Evolutionary conservation across 2,797 vertebrate species (phyloP), one percentile per base, ranked within the genome.

Genomic region (Coregonus suidteri): DNA sequence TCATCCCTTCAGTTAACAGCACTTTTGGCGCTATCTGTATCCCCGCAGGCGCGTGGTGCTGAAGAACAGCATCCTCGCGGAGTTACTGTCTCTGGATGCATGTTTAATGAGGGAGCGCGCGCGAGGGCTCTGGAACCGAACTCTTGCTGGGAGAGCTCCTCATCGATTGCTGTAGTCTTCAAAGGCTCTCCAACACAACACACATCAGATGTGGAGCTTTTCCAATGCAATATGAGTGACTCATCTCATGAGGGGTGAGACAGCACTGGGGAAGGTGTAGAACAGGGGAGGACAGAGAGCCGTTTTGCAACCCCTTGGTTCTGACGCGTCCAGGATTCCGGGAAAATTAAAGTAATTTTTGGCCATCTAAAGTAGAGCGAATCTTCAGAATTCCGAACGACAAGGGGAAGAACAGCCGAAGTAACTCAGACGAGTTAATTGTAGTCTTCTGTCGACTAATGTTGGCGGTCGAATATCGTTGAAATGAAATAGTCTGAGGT

Each of bases 141-240:
- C 52, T 34, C 71, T 16, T 7, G 14, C 71, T 56, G 25, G 25
- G 71, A 53, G 71, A 53, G 52, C 71, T 53, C 31, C 30, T 54
- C 6, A 4, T 70, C 67, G 41, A 9, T 56, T 70, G 41, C 35
- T 37, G 52, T 15, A 70, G 75, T 69, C 34, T 15, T 51, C 51
- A 69, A 20, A 70, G 66, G 16, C 31, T 25, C 67, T 71, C 53
- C 71, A 73, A n/a, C 71, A 54, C 75, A 25, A 18, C 65, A 7
- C 74, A 54, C 14, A 76, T 35, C 75, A 70, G 67, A 69, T 70
- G 51, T 54, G 67, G 66, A 34, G 67, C 66, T 68, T 70, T 25
- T 52, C 75, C 75, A 18, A 37, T 52, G 51, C 75, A 70, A 59
- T 76, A 69, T 76, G 51, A 70, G 41, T 34, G 66, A 69, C 53